Base-by-base conservation (phyloP, 2,113 vertebrate species). In the Prolemur simus region DNA sequence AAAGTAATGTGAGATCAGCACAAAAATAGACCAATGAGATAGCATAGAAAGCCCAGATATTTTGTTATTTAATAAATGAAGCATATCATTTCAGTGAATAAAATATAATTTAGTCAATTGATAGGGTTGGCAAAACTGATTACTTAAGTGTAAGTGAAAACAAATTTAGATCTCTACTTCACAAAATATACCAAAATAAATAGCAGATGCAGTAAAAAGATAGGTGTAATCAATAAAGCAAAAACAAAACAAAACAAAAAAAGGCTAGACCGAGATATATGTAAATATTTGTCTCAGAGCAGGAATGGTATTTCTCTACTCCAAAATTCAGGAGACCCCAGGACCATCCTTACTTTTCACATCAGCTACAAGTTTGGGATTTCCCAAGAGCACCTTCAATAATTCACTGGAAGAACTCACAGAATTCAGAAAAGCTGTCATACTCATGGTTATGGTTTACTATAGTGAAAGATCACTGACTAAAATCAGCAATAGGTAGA, bases 1-100 rank as follows among this genome's bases (percentile, higher is more conserved):
- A 83, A 94, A 64, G 74, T 74, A 94, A 88, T 63, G 6, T 94
- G 68, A 94, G n/a, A 89, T 82, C 66, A 89, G 1, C 20, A 56
- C 45, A 85, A 82, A 82, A 42, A 58, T 18, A 58, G 49, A 71
- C 58, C 39, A 71, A n/a, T 63, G 25, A 6, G 47, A 89, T 64
- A 63, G 6, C n/a, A 82, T n/a, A 89, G 21, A 87, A 56, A 52
- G n/a, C 54, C 42, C 42, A 42, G 14, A 34, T 64, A 73, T 74
- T 82, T 73, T 82, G 42, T 3, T 47, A 76, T 45, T 42, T 45
- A 56, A 34, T 83, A 89, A 74, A 21, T 78, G 20, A 87, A 89
- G 5, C 42, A 52, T 56, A 10, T 64, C 42, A 64, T 64, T n/a
- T 71, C 39, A 54, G 5, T 83, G 45, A 54, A 2, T 66, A 76